Evolutionary conservation across 2,888 invertebrate species (phyloP).

Genomic region (Melanophora roralis): DNA sequence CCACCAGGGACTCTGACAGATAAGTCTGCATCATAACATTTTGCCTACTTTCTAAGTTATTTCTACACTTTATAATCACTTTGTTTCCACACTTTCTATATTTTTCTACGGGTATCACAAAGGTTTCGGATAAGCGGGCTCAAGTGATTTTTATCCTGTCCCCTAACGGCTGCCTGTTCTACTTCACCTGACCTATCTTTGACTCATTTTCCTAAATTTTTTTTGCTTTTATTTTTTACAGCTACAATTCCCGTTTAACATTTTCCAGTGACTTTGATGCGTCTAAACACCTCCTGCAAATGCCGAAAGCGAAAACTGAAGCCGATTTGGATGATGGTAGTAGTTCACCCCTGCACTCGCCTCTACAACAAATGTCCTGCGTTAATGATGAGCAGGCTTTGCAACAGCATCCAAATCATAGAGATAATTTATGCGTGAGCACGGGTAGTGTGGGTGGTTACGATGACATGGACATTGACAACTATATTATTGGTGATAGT

Average conservation of each 20-base stretch:
- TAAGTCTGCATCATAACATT: no score
- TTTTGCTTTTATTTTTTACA: background rate
- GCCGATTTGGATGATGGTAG: slow-evolving; percentile 68
- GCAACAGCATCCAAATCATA: slow-evolving; percentile 42
- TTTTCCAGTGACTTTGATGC: slow-evolving; percentile 67
- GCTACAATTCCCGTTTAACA: background rate
- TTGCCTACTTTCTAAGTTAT: no score
- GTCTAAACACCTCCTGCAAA: slow-evolving; percentile 65
- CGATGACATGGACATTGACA: slow-evolving; percentile 73
- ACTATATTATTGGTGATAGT: slow-evolving; percentile 72
- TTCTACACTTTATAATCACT: no score
- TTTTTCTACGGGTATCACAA: no score
- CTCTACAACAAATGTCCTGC: slow-evolving; percentile 59
- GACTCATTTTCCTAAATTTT: slow-evolving; percentile 22
- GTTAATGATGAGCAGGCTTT: slow-evolving; percentile 43
- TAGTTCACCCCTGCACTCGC: slow-evolving; percentile 59
- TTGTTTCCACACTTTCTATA: no score
- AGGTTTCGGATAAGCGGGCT: no score
- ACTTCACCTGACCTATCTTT: no score
- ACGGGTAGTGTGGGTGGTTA: slow-evolving; percentile 64
- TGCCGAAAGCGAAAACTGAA: slow-evolving; percentile 68
- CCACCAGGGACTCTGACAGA: no score
- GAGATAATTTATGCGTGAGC: slow-evolving; percentile 59
- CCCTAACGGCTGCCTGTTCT: no score
- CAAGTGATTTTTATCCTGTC: no score